Percentiles rank a stretch among this genome's conserved stretches.
These are phyloP conservation scores for Allophyes oxyacanthae DNA, from an alignment of 2,888 invertebrate species.

Conservation along the genomic window DNA sequence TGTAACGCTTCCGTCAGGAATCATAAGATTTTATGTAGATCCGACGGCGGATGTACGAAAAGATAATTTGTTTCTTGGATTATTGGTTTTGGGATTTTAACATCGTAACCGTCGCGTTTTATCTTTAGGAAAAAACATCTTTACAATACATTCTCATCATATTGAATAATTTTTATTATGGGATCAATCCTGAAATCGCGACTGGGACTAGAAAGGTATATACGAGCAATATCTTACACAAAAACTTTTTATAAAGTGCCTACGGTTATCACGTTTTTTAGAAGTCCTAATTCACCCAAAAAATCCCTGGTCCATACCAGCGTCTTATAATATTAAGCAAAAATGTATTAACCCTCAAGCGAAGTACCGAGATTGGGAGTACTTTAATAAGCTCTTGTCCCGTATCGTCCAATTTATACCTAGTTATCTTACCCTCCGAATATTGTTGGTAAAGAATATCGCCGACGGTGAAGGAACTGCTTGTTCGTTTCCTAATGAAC, in stretches of 20 bases:
- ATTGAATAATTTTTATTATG: no score
- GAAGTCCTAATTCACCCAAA: constrained; percentile 11
- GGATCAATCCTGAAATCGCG: no score
- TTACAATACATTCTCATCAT: no score
- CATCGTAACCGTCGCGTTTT: no score
- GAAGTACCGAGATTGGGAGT: constrained; percentile 22
- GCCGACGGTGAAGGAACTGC: constrained; percentile 1
- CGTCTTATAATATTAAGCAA: constrained; percentile 30
- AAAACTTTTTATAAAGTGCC: constrained; percentile 6
- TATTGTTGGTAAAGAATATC: constrained; percentile 14
- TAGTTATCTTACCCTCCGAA: constrained; percentile 24
- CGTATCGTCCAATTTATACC: constrained; percentile 16
- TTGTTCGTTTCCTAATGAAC: not conserved
- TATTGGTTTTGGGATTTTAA: no score
- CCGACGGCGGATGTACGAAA: no score
- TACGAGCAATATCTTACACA: not conserved
- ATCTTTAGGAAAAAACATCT: no score
- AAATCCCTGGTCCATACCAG: constrained; percentile 2
- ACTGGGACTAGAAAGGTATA: no score
- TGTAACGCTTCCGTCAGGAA: no score
- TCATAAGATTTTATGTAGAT: no score
- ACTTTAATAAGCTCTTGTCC: constrained; percentile 30
- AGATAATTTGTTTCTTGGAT: no score
- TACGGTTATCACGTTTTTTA: constrained; percentile 9
- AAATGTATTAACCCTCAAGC: constrained; percentile 21